Evolutionary conservation across 2,113 vertebrate species (phyloP).

Genomic region (Crotalus viridis): DNA sequence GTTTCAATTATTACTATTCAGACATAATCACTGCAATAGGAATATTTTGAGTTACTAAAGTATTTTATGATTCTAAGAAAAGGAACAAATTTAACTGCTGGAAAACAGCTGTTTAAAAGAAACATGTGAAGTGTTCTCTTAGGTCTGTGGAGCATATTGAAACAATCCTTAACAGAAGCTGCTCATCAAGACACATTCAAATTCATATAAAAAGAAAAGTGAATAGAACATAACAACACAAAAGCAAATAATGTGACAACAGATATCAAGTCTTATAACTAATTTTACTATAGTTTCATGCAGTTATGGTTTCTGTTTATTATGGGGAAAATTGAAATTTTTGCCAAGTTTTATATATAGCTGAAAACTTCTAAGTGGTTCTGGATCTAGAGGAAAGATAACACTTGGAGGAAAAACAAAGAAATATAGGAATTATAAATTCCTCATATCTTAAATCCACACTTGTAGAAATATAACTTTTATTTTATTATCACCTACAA

Average conservation of each 20-base stretch:
- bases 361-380: not conserved
- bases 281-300: not conserved
- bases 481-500: constrained; percentile 6
- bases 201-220: not conserved
- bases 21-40: not conserved
- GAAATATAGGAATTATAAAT: not conserved
- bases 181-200: not conserved
- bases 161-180: not conserved
- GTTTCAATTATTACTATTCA: not conserved
- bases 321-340: constrained; percentile 1
- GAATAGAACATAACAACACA: not conserved
- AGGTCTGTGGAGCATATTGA: not conserved
- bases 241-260: not conserved
- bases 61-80: not conserved
- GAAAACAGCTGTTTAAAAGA: constrained; percentile 10
- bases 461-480: not conserved
- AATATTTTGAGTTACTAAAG: not conserved
- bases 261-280: not conserved
- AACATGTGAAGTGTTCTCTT: not conserved
- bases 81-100: not conserved
- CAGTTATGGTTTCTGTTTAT: not conserved
- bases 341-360: not conserved
- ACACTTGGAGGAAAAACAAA: not conserved
- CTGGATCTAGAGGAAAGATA: not conserved
- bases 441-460: not conserved